These are phyloP conservation scores for Eulemur rubriventer DNA, from an alignment of 2,797 vertebrate species.

Conservation along the genomic window DNA sequence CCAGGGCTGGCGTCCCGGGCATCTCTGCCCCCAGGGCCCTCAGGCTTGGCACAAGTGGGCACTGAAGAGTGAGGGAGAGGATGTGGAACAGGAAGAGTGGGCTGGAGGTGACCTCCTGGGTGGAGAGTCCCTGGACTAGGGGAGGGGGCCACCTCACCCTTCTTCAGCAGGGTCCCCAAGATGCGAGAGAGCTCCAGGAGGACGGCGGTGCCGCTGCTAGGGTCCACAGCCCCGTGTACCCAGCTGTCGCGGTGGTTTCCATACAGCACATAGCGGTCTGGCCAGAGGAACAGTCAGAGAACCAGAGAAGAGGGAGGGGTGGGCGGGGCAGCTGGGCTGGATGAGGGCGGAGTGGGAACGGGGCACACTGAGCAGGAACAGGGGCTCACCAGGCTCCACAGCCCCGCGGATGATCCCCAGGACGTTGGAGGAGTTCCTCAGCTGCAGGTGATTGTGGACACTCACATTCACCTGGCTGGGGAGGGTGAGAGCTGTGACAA, in stretches of 20 bases:
- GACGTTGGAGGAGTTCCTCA: conserved; percentile 91
- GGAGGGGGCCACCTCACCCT: conserved; percentile 83
- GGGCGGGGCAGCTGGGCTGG: not conserved
- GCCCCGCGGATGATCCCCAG: conserved; percentile 93
- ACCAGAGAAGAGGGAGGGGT: not conserved
- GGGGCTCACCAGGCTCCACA: conserved; percentile 90
- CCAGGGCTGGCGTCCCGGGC: not conserved
- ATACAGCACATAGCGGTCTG: conserved; percentile 94
- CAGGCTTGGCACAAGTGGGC: not conserved
- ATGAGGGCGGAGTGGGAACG: no score
- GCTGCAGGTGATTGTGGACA: conserved; percentile 84
- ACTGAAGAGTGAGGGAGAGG: not conserved
- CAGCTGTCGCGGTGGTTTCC: conserved; percentile 96
- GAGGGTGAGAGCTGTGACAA: not conserved
- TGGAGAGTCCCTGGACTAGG: not conserved
- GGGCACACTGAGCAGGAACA: rapidly evolving
- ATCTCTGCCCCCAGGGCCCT: not conserved
- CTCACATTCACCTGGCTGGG: conserved; percentile 90
- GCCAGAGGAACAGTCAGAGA: not conserved
- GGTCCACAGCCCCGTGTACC: conserved; percentile 94
- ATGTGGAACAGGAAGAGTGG: not conserved
- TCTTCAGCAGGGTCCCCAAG: conserved; percentile 90
- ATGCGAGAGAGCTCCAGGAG: conserved; percentile 92
- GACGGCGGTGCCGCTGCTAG: conserved; percentile 93
- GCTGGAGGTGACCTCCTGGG: no score